phyloP scores from a whole-genome alignment of 1,140 invertebrate genomes.

The Scaptodrosophila lebanonensis region DNA sequence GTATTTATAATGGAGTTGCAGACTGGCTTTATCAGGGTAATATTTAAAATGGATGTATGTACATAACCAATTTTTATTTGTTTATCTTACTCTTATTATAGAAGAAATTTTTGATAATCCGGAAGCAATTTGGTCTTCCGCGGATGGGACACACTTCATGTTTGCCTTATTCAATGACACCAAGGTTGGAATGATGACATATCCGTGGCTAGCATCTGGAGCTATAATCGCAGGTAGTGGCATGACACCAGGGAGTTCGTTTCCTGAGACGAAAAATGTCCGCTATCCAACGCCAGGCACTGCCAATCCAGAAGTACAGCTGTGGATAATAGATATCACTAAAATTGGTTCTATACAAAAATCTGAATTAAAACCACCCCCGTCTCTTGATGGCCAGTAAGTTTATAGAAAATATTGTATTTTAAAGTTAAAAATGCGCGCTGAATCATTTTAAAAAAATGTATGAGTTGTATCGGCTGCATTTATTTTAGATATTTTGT shows the following conservation, averaged over 20 bases:
- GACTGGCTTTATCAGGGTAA: conserved; percentile 96
- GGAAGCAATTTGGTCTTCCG: conserved; percentile 90
- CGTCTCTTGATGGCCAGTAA: conserved; percentile 84
- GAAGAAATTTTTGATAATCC: conserved; percentile 86
- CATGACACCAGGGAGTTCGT: conserved; percentile 77
- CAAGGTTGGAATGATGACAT: conserved; percentile 85
- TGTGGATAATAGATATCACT: conserved; percentile 88
- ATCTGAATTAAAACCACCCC: conserved; percentile 83
- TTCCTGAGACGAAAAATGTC: conserved; percentile 86
- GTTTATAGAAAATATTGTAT: too few relatives aligned
- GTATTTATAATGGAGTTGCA: conserved; percentile 93
- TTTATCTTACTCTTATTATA: conserved; percentile 68
- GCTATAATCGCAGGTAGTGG: conserved; percentile 78
- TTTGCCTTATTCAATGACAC: conserved; percentile 94
- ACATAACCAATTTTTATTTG: neutral
- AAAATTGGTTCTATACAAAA: conserved; percentile 81
- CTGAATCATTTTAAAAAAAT: neutral
- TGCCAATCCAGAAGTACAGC: conserved; percentile 87
- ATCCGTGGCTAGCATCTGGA: conserved; percentile 84
- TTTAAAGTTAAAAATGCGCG: too few relatives aligned
- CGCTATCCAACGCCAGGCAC: conserved; percentile 91
- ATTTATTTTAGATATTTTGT: too few relatives aligned
- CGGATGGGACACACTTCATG: conserved; percentile 87
- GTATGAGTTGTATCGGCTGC: too few relatives aligned
- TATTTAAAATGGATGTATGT: neutral